Evolutionary conservation across 2,113 vertebrate genomes (phyloP), one percentile per base, ranked within the genome.

Genomic region (Furnarius figulus): DNA sequence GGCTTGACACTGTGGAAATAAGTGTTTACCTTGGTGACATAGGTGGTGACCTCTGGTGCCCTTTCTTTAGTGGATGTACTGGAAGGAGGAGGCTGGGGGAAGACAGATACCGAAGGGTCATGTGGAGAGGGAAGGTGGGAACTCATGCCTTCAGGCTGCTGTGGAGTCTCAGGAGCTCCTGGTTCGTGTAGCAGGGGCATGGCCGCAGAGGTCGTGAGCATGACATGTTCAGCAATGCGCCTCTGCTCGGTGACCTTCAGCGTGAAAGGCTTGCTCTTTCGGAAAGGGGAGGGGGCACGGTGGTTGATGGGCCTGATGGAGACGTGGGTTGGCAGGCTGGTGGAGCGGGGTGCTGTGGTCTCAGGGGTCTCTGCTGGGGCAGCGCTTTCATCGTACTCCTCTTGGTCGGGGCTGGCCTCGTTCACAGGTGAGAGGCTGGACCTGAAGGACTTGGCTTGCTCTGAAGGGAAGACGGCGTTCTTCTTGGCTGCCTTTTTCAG

Each of bases 401-500:
- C 99, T 1, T 98, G 96, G 83, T 99, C 99, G 0, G 98, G 95
- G 94, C 99, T 99, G 23, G 98, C 99, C 95, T 99, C 99, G 0
- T 98, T 99, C 65, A 99, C 99, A 0, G 99, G 99, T 0, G 99
- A 99, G 61, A 99, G 97, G 61, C 98, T 99, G 74, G 98, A 95
- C 27, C 98, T 98, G 94, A 99, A 99, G 49, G 95, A 17, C 42
- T 97, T 96, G 7, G 92, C 87, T 31, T 98, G 97, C 58, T 97
- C 93, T 0, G 98, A 95, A 3, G 97, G 82, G 78, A 98, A 98
- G 30, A 92, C 12, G 1, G 94, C 83, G 7, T 98, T 99, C 91
- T 98, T 99, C 96, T 98, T 98, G 67, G 98, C 96, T 2, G 98
- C 97, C 96, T 98, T 99, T 95, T 98, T 98, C 95, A 99, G 98